Evolutionary conservation across 1,140 invertebrate species (phyloP), one percentile per base, ranked within the genome.

Genomic region (Drosophila lini): DNA sequence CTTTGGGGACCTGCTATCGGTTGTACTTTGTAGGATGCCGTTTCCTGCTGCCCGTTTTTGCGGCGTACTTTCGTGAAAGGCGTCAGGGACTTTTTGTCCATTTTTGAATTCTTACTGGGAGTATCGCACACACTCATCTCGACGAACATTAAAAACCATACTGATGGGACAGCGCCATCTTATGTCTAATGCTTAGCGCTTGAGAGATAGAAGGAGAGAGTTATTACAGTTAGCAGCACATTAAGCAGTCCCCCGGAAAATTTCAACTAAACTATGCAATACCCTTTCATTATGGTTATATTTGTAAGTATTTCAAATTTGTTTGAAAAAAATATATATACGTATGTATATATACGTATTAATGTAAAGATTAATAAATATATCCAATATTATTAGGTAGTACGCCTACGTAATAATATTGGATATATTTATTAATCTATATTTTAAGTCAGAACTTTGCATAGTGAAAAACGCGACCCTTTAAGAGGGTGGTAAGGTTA

Each of bases 91-190:
- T 80, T 89, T 22, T 76, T 56, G 53, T 80, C 80, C 61, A 82
- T 64, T 22, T 63, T 69, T 6, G 28, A 41, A 38, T 56, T 74
- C 50, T 80, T 89, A 7, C 48, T 67, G 7, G 81, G 65, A 74
- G 77, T 88, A 31, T 80, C 73, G 67, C 84, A 88, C 38, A 83
- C 42, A 74, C 70, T 79, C 83, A 88, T 88, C 19, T 74, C 80
- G 76, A 67, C 42, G 56, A 65, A 68, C 47, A 55, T 64, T 28
- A 13, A 67, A 41, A 22, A 25, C 34, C 6, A 34, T 59, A 32
- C 45, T 77, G 47, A 15, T 15, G 32, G 6, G 13, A 10, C n/a
- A 19, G 44, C 67, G 67, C 69, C 69, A 71, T 71, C 40, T 71
- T 71, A 25, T 25, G 11, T 9, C 31, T 13, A 25, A 13, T 34